phyloP scores from a whole-genome alignment of 2,797 vertebrate genomes.

The Pantherophis vulpinus region DNA sequence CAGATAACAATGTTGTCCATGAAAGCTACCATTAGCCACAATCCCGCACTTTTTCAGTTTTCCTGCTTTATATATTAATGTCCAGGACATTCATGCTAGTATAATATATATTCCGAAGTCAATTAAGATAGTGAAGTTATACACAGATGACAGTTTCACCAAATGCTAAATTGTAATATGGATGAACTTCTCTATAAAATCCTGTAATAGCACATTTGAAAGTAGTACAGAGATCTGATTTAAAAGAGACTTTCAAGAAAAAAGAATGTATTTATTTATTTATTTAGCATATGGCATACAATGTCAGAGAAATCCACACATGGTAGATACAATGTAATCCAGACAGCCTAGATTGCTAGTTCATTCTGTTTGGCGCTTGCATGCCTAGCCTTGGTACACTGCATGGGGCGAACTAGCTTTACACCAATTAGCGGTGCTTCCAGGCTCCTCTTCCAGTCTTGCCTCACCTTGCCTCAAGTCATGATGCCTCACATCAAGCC shows the following conservation, averaged over 20 bases:
- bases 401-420: background rate
- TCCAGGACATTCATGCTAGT: background rate
- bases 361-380: no score
- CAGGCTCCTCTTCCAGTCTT: background rate
- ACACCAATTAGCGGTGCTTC: background rate
- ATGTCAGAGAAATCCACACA: background rate
- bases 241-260: background rate
- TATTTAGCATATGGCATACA: background rate
- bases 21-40: background rate
- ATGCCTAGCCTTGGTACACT: no score
- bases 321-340: background rate
- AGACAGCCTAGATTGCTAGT: no score
- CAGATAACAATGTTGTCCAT: background rate
- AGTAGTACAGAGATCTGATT: background rate
- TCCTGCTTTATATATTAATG: background rate
- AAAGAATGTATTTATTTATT: background rate
- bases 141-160: background rate
- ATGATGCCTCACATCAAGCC: background rate
- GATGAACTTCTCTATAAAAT: background rate
- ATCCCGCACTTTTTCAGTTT: background rate
- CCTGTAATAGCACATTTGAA: background rate
- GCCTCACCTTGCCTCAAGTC: background rate
- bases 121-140: background rate
- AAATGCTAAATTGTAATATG: background rate
- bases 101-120: background rate